Conservation (phyloP, 2,888 invertebrate species). For the Brenthis ino region DNA sequence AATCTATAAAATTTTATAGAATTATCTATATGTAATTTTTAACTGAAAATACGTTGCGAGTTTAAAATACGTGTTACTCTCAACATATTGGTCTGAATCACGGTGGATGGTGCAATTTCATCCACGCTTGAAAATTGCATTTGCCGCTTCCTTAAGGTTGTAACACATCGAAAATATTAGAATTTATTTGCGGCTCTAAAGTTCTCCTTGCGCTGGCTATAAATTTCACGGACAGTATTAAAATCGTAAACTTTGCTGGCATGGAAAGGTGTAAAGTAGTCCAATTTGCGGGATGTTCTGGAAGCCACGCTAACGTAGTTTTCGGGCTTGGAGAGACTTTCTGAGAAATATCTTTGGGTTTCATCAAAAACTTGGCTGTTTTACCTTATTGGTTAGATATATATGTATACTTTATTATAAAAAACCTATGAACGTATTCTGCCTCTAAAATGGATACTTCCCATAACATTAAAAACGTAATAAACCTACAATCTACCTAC, state of each 20-base stretch:
- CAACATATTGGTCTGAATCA: constrained; percentile 51
- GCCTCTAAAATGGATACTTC: not conserved
- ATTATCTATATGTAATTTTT: no score
- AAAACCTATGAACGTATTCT: not conserved
- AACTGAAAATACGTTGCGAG: not conserved
- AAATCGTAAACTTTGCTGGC: constrained; percentile 40
- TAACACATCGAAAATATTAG: constrained; percentile 49
- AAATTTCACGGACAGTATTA: constrained; percentile 43
- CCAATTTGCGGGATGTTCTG: constrained; percentile 28
- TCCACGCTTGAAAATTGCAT: constrained; percentile 66
- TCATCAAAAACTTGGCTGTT: not conserved
- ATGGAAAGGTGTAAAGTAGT: constrained; percentile 27
- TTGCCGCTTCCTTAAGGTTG: constrained; percentile 49
- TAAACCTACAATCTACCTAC: not conserved
- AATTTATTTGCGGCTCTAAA: constrained; percentile 44
- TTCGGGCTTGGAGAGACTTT: constrained; percentile 8
- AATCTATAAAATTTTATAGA: no score
- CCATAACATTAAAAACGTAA: not conserved
- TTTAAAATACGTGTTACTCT: constrained; percentile 1
- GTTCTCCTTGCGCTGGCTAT: constrained; percentile 36
- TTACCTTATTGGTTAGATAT: no score
- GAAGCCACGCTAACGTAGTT: constrained; percentile 18
- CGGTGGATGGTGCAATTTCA: constrained; percentile 57
- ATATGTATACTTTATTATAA: no score
- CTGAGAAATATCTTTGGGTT: not conserved